Evolutionary conservation across 2,888 invertebrate species (phyloP).

Genomic region (Drosophila planitibia): DNA sequence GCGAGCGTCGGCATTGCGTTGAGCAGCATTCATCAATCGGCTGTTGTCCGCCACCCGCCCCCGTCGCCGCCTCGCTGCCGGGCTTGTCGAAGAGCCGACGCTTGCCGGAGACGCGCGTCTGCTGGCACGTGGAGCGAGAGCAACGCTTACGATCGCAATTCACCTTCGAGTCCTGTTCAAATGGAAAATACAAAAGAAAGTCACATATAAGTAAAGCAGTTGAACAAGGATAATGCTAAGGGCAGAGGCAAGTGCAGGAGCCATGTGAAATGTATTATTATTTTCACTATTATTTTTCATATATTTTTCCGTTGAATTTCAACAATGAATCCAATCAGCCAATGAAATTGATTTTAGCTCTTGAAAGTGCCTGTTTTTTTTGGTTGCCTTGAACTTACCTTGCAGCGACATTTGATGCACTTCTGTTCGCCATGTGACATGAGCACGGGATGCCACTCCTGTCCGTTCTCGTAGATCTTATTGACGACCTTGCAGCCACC

Average conservation of each 20-base stretch:
- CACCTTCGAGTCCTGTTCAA: conserved; percentile 90
- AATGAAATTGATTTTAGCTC: neutral
- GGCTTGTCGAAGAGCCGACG: conserved; percentile 87
- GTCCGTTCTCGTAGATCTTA: conserved; percentile 88
- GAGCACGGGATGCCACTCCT: conserved; percentile 95
- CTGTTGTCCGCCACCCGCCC: conserved; percentile 39
- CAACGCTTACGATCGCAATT: conserved; percentile 92
- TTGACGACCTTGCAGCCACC: conserved; percentile 93
- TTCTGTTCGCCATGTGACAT: conserved; percentile 94
- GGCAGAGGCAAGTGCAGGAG: too few relatives aligned
- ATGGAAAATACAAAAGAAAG: conserved; percentile 37
- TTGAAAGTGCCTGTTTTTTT: neutral
- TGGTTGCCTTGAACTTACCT: conserved; percentile 87
- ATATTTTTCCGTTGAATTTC: neutral
- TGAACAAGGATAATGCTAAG: neutral
- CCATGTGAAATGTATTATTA: neutral
- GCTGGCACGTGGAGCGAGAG: conserved; percentile 83
- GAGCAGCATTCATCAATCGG: conserved; percentile 86
- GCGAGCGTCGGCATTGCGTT: conserved; percentile 83
- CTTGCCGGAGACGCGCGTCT: conserved; percentile 77
- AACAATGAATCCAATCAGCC: too few relatives aligned
- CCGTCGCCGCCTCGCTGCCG: conserved; percentile 85
- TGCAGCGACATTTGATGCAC: conserved; percentile 96
- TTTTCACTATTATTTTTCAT: neutral
- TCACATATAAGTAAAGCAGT: neutral